These are phyloP conservation scores for Zaprionus bogoriensis DNA, from an alignment of 2,888 invertebrate genomes.

Conservation along the genomic window DNA sequence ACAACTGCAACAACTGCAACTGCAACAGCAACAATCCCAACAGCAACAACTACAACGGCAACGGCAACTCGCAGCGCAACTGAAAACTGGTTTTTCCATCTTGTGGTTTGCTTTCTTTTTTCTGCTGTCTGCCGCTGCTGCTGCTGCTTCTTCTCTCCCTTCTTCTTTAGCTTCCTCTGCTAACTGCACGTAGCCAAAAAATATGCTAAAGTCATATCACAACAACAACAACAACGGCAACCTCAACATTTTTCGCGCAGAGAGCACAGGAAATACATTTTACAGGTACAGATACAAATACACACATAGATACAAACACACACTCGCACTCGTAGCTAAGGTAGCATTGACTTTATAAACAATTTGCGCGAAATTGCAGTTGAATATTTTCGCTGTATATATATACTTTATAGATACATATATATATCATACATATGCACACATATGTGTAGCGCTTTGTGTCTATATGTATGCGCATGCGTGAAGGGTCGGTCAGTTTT, in stretches of 20 bases:
- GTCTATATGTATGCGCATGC: not conserved
- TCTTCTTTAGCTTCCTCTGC: too few relatives aligned
- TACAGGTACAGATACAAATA: slow-evolving; percentile 21
- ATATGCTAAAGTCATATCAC: slow-evolving; percentile 57
- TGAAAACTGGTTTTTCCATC: slow-evolving; percentile 54
- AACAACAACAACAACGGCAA: slow-evolving; percentile 36
- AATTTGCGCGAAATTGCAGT: slow-evolving; percentile 49
- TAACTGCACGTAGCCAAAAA: slow-evolving; percentile 59
- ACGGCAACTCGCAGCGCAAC: slow-evolving; percentile 30
- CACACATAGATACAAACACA: slow-evolving; percentile 18
- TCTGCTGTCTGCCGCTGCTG: not conserved
- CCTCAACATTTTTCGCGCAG: too few relatives aligned
- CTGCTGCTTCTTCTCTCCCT: slow-evolving; percentile 23
- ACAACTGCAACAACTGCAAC: slow-evolving; percentile 16
- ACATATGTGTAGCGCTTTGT: not conserved
- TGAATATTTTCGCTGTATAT: slow-evolving; percentile 28
- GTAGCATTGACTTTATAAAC: slow-evolving; percentile 46
- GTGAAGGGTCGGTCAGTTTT: slow-evolving; percentile 47
- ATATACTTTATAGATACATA: not conserved
- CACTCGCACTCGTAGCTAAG: not conserved
- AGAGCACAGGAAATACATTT: slow-evolving; percentile 55
- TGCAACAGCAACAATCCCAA: slow-evolving; percentile 1
- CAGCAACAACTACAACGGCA: slow-evolving; percentile 11
- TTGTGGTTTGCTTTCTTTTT: slow-evolving; percentile 60
- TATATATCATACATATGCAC: not conserved